phyloP scores from a whole-genome alignment of 2,113 vertebrate species.

The Thamnophis sirtalis region DNA sequence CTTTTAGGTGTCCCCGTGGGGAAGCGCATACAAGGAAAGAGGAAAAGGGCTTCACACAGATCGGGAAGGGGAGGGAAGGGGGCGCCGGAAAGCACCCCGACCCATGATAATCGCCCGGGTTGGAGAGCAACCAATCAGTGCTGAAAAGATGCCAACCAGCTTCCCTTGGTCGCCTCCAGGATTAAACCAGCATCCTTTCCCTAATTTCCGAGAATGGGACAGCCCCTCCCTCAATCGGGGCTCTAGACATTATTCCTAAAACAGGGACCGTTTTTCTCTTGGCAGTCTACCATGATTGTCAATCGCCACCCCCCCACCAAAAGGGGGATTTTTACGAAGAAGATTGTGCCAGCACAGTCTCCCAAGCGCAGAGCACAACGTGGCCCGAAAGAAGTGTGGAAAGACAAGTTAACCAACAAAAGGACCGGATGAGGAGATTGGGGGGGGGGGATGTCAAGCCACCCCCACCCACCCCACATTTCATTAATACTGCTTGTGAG shows the following conservation, averaged over 20 bases:
- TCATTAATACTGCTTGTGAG: conserved; percentile 4
- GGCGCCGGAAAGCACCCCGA: background rate
- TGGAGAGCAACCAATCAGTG: background rate
- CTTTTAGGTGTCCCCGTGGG: background rate
- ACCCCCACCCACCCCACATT: background rate
- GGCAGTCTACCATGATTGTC: background rate
- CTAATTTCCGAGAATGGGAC: background rate
- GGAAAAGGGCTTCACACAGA: background rate
- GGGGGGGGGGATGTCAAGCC: background rate
- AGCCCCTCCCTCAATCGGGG: background rate
- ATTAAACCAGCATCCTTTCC: no score
- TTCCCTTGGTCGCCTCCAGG: background rate
- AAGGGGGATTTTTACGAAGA: background rate
- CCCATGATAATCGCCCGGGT: conserved; percentile 9
- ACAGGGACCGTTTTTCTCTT: background rate
- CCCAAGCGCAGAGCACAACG: no score
- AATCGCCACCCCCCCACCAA: no score
- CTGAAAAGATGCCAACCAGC: background rate
- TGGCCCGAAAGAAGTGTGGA: no score
- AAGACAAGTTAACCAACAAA: background rate
- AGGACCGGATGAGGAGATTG: no score
- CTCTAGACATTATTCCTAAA: background rate
- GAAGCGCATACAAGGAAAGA: rapidly evolving
- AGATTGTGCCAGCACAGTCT: background rate
- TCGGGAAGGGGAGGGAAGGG: rapidly evolving